These are phyloP conservation scores for Scrobipalpa costella DNA, from an alignment of 2,888 invertebrate species.

Conservation along the genomic window DNA sequence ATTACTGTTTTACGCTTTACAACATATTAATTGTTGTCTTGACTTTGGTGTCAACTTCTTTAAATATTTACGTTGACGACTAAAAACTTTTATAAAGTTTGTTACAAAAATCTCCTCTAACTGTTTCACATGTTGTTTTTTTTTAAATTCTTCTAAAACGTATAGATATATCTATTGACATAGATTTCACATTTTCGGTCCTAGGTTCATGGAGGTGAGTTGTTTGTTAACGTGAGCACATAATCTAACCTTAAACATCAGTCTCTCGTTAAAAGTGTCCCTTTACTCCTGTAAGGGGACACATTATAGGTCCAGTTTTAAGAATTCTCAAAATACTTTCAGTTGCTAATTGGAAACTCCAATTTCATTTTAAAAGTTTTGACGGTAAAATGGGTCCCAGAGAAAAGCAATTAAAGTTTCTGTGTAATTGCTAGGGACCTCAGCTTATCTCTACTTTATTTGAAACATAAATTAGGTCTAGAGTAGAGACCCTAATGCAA, in stretches of 20 bases:
- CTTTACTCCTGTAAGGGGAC: no score
- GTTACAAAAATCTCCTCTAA: no score
- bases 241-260: no score
- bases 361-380: constrained; percentile 8
- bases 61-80: background rate
- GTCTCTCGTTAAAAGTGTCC: no score
- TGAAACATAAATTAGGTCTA: background rate
- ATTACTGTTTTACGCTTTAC: constrained; percentile 25
- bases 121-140: no score
- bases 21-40: constrained; percentile 15
- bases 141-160: no score
- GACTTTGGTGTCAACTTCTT: constrained; percentile 10
- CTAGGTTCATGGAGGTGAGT: no score
- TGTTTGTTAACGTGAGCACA: no score
- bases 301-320: background rate
- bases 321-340: background rate
- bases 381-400: background rate
- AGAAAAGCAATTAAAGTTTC: constrained; percentile 13
- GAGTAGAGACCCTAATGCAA: background rate
- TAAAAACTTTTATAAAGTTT: no score
- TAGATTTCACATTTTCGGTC: no score
- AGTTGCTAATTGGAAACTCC: background rate
- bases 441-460: constrained; percentile 1
- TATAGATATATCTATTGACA: no score
- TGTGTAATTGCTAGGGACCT: background rate